Evolutionary conservation across 2,113 vertebrate genomes (phyloP).

Genomic region (Myocastor coypus): DNA sequence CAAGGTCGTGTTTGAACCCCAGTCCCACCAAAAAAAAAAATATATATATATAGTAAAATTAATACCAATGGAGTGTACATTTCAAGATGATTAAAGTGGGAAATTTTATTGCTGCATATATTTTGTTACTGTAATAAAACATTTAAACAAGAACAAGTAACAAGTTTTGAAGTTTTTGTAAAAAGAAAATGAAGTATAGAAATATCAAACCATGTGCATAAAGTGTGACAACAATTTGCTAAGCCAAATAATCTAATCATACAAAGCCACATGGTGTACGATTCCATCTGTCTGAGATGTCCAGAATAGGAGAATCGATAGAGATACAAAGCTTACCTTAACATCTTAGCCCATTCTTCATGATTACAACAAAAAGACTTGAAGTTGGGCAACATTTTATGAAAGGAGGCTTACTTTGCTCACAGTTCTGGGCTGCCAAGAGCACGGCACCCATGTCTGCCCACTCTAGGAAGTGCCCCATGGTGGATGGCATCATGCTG

Average conservation of each 20-base stretch:
- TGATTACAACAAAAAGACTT: background rate
- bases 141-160: background rate
- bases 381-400: background rate
- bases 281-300: background rate
- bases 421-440: background rate
- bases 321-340: background rate
- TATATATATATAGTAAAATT: background rate
- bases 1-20: no score
- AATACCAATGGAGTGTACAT: background rate
- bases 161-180: background rate
- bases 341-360: background rate
- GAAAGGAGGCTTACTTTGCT: background rate
- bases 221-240: background rate
- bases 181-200: background rate
- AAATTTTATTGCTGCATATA: background rate
- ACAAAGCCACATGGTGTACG: background rate
- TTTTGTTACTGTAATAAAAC: background rate
- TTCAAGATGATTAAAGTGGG: background rate
- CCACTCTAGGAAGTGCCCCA: background rate
- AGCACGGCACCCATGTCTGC: no score
- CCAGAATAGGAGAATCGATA: background rate
- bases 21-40: no score
- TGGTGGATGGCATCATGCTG: no score
- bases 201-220: background rate
- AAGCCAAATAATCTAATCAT: background rate